Conservation (phyloP, 2,113 vertebrate species). For the Cyphomyrus discorhynchus region DNA sequence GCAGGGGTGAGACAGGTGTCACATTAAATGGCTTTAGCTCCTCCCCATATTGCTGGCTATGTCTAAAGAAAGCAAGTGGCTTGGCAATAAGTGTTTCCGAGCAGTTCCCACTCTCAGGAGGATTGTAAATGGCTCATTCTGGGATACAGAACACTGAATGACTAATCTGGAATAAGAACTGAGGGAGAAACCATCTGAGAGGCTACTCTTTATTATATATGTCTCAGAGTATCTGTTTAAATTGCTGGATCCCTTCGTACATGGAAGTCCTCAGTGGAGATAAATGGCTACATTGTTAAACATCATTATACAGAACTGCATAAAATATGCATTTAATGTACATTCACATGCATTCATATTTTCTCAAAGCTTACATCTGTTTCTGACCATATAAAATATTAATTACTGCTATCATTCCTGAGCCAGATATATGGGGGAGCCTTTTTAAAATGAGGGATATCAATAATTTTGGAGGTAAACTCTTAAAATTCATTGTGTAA, state of each 20-base stretch:
- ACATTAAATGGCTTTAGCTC: not conserved
- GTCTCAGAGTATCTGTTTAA: not conserved
- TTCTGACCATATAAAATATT: not conserved
- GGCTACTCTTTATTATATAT: not conserved
- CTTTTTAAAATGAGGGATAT: not conserved
- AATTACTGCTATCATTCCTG: not conserved
- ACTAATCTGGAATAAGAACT: not conserved
- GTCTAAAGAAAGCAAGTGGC: not conserved
- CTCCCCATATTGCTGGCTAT: not conserved
- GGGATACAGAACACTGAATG: not conserved
- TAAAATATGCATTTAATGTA: not conserved
- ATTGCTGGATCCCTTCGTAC: not conserved
- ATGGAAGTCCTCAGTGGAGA: not conserved
- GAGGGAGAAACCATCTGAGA: not conserved
- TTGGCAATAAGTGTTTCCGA: not conserved
- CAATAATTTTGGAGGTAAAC: not conserved
- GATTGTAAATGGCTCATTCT: not conserved
- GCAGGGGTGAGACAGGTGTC: not conserved
- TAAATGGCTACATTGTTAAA: not conserved
- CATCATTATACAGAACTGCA: not conserved
- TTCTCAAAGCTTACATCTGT: not conserved
- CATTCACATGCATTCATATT: not conserved
- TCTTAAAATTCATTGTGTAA: not conserved
- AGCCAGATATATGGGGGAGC: not conserved
- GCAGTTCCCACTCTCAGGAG: not conserved